phyloP scores from a whole-genome alignment of 2,113 vertebrate genomes.

The Heterocephalus glaber region DNA sequence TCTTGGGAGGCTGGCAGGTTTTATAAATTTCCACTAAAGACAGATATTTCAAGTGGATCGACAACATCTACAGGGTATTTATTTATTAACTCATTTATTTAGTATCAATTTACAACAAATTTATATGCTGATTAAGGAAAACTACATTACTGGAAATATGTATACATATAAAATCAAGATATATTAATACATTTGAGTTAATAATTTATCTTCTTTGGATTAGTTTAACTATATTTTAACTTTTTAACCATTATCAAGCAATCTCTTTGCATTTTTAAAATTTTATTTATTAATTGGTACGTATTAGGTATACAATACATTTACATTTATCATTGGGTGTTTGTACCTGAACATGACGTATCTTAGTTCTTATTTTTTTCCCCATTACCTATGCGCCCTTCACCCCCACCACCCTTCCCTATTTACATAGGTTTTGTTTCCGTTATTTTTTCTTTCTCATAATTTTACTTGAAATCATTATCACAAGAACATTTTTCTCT shows the following conservation, averaged over 20 bases:
- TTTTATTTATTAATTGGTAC: too few relatives aligned
- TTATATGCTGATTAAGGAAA: background rate
- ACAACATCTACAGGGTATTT: background rate
- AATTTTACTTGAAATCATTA: too few relatives aligned
- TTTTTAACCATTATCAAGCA: background rate
- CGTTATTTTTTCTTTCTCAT: too few relatives aligned
- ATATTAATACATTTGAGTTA: background rate
- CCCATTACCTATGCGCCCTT: too few relatives aligned
- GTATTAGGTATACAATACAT: too few relatives aligned
- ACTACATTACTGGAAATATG: background rate
- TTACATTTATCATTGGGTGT: too few relatives aligned
- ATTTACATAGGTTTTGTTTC: too few relatives aligned
- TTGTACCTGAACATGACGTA: too few relatives aligned
- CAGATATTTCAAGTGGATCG: background rate
- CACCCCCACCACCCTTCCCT: too few relatives aligned
- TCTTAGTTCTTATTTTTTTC: too few relatives aligned
- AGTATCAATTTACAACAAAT: conserved; percentile 37
- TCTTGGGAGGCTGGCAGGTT: background rate
- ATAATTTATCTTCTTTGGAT: background rate
- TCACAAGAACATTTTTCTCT: background rate
- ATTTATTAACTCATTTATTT: background rate
- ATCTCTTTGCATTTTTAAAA: background rate
- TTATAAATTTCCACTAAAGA: conserved; percentile 36
- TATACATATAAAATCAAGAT: background rate
- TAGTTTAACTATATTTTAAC: background rate